Percentiles rank a stretch among this genome's conserved stretches.
phyloP scores from a whole-genome alignment of 2,113 vertebrate species.

The Saccopteryx leptura region DNA sequence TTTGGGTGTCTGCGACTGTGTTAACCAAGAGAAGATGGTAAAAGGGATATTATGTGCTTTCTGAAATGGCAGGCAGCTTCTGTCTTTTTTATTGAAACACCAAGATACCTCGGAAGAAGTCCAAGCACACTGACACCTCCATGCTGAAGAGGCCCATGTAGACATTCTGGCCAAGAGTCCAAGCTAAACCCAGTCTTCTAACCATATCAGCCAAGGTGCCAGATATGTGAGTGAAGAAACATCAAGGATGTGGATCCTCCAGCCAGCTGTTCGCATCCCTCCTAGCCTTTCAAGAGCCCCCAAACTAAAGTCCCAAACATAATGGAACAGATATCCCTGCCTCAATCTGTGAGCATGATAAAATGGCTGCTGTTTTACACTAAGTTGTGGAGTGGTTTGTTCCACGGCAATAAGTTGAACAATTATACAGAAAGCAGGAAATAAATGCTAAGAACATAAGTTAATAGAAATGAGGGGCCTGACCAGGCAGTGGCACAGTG shows the following conservation, averaged over 20 bases:
- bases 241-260: background rate
- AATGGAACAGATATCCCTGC: background rate
- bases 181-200: background rate
- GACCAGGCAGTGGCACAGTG: too few relatives aligned
- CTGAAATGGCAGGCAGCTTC: background rate
- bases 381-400: background rate
- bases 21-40: background rate
- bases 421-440: background rate
- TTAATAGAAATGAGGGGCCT: background rate
- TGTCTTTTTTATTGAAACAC: background rate
- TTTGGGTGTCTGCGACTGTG: background rate
- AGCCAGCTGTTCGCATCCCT: background rate
- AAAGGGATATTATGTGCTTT: background rate
- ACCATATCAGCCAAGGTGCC: background rate
- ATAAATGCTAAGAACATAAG: slow-evolving; percentile 26
- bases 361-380: background rate
- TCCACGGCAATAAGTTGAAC: background rate
- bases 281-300: background rate
- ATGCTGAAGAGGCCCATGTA: background rate
- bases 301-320: background rate
- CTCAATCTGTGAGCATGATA: background rate
- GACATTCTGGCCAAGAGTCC: background rate
- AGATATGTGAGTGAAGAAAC: background rate
- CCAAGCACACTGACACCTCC: background rate
- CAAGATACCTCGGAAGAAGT: background rate